Conservation (phyloP, 2,797 vertebrate genomes). For the Coregonus sp. region DNA sequence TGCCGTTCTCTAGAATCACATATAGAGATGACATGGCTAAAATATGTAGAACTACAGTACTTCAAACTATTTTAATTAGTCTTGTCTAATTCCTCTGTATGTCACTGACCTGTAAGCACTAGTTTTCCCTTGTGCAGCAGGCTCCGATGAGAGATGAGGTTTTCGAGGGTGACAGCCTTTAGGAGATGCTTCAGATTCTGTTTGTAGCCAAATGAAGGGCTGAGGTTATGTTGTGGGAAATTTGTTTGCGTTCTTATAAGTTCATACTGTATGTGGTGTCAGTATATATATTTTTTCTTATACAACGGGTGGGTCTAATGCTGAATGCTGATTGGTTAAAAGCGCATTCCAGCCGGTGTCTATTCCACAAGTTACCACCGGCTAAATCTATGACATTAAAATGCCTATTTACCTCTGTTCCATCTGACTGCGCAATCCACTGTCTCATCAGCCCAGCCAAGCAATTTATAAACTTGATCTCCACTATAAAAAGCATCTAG, state of each 20-base stretch:
- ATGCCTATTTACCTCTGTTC: too few relatives aligned
- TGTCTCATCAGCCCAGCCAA: too few relatives aligned
- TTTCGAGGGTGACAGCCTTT: slow-evolving; percentile 83
- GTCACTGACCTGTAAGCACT: slow-evolving; percentile 12
- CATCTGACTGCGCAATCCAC: too few relatives aligned
- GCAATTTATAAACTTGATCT: too few relatives aligned
- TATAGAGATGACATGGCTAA: not conserved
- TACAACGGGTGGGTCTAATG: too few relatives aligned
- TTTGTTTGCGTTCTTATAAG: not conserved
- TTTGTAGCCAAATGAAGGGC: slow-evolving; percentile 29
- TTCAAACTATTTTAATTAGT: not conserved
- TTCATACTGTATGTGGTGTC: not conserved
- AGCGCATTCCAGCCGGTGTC: too few relatives aligned
- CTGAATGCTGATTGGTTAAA: too few relatives aligned
- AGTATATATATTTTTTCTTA: not conserved
- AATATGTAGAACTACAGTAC: not conserved
- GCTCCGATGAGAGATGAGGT: slow-evolving; percentile 82
- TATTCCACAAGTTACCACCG: too few relatives aligned
- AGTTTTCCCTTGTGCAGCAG: slow-evolving; percentile 89
- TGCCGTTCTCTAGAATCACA: slow-evolving; percentile 76
- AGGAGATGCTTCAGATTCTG: slow-evolving; percentile 87
- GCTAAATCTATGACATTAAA: too few relatives aligned
- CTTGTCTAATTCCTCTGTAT: not conserved
- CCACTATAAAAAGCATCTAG: too few relatives aligned
- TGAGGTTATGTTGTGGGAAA: not conserved